Evolutionary conservation across 2,888 invertebrate species (phyloP), one percentile per base, ranked within the genome.

Genomic region (Antitype chi): DNA sequence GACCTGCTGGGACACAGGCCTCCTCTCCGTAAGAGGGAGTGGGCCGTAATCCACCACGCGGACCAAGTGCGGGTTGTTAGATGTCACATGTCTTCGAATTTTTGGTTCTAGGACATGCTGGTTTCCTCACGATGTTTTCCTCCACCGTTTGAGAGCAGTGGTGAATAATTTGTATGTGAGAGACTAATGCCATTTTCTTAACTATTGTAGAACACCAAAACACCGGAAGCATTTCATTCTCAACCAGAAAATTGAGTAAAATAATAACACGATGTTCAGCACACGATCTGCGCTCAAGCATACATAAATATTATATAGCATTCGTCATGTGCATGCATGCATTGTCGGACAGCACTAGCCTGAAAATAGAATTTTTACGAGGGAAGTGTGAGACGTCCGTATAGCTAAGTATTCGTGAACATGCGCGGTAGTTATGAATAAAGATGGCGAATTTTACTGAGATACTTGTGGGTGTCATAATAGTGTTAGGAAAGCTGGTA

Each of bases 361-460:
- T 74, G 75, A 80, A 88, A 86, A 89, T 87, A 89, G 85, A 84
- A 62, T 76, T 86, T 89, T 89, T 89, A 89, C 86, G 84, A 83
- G 74, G 43, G 74, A 78, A 85, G 53, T 77, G 79, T 87, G 80
- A 84, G 84, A 83, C 74, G 32, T 74, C 69, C 78, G 73, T 73
- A 67, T 72, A 59, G n/a, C 70, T 68, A 82, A 83, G 74, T 90
- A 90, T 91, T 87, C 90, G 82, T 80, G 87, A 85, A 82, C 90
- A 90, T 88, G 89, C 77, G 76, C 88, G 38, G 77, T 78, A 81
- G 74, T 78, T 80, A 90, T 89, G 89, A 90, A 91, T 91, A 89
- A 88, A 88, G 83, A 90, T 88, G 79, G 76, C 79, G 80, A 66
- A 71, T 72, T 72, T 85, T 77, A 77, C 69, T 38, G 68, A 78